Conservation (phyloP, 2,113 vertebrate genomes). For the Zapornia atra region DNA sequence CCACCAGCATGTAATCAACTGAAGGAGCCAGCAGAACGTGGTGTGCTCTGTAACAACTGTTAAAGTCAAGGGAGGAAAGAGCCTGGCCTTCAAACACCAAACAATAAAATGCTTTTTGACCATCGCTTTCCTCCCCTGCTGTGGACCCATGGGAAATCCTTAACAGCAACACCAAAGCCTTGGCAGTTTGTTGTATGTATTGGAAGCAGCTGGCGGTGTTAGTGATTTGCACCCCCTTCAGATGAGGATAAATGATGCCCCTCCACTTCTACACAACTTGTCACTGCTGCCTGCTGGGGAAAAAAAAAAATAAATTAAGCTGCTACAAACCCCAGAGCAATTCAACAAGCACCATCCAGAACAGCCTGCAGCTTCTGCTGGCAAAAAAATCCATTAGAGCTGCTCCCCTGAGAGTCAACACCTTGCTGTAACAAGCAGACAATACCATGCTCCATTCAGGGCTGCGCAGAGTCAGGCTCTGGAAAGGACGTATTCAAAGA, state of each 20-base stretch:
- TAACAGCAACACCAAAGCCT: slow-evolving; percentile 7
- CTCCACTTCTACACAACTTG: slow-evolving; percentile 22
- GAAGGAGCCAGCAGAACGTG: background rate
- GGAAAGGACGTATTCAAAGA: background rate
- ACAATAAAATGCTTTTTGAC: background rate
- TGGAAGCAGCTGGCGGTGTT: background rate
- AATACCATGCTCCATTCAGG: background rate
- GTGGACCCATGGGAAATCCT: background rate
- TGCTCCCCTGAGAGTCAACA: slow-evolving; percentile 29
- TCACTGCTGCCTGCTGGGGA: background rate
- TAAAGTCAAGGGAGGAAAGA: background rate
- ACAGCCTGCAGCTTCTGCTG: slow-evolving; percentile 25
- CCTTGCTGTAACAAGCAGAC: background rate
- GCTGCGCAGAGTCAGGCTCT: background rate
- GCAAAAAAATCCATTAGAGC: slow-evolving; percentile 39
- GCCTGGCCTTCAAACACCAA: background rate
- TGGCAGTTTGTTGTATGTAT: slow-evolving; percentile 15
- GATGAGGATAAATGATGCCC: slow-evolving; percentile 33
- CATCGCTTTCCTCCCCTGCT: background rate
- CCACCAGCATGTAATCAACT: background rate
- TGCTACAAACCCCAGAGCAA: slow-evolving; percentile 36
- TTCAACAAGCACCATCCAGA: slow-evolving; percentile 31
- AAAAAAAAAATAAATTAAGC: background rate
- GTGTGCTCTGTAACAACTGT: background rate
- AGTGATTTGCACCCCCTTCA: slow-evolving; percentile 32